Base-by-base conservation (phyloP, 2,113 vertebrate genomes). In the Marmota monax region DNA sequence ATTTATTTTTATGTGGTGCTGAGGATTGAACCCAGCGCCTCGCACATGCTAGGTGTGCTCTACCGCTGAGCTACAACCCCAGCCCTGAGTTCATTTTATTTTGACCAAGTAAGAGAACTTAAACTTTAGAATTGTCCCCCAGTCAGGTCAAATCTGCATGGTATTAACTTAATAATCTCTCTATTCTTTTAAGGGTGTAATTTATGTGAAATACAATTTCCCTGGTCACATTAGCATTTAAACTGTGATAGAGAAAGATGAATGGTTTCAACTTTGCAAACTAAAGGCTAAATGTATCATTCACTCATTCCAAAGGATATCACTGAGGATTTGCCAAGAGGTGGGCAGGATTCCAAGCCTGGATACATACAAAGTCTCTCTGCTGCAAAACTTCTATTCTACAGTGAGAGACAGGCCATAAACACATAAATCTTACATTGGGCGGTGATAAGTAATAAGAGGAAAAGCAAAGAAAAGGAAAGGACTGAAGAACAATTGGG, bases 61-160 rank as follows among this genome's bases (percentile, higher is more conserved):
- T 13, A 51, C 48, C 48, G 5, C 48, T 51, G 48, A 51, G 48
- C 48, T 51, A 51, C 48, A 51, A 51, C 48, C 48, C 48, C 48
- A 51, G 48, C 48, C 48, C 48, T 9, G 32, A 1, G 11, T 90
- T 90, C 23, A 37, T 58, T 58, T 78, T 37, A 73, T 63, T 86
- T 96, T 94, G 80, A 69, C 84, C 90, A 89, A 92, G 53, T 45
- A 90, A 92, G 83, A 58, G 74, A 94, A 77, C 37, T 88, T 58
- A 37, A 88, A 58, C 53, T 90, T 95, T 65, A 77, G 72, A 34
- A 72, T 56, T 37, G 34, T 16, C 63, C 37, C 74, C 80, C 1
- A 48, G 76, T 29, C 51, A 92, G 45, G 27, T 80, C 73, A 67
- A 61, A 61, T 56, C 53, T 91, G n/a, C 42, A 14, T 92, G 83